Evolutionary conservation across 1,140 invertebrate genomes (phyloP), one percentile per base, ranked within the genome.

Genomic region (Notospermus geniculatus): DNA sequence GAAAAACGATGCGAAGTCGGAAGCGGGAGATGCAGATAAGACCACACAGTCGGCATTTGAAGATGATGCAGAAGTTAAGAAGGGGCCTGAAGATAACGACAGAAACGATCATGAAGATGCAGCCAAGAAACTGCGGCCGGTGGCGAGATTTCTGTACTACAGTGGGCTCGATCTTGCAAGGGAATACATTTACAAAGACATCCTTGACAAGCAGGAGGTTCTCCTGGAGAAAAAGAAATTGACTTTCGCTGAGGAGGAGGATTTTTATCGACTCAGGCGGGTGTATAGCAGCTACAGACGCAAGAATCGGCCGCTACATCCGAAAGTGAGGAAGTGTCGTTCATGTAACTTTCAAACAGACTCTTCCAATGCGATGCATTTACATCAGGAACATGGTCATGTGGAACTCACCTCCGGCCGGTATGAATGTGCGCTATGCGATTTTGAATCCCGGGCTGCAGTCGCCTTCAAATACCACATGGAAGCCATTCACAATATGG

Each of bases 271-370:
- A 71, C 93, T 90, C 73, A 93, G 93, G 82, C 89, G 90, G 77
- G 92, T 91, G 60, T 76, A 77, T 54, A 66, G 66, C 43, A 71
- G 76, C 30, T 68, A 77, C 13, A 74, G 71, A 57, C 66, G 73
- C 25, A 77, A 76, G 75, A 95, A 96, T 76, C 87, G 89, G 71
- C 90, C 90, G 62, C 92, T 91, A 78, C 87, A 88, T 67, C 86
- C 90, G 73, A 84, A 86, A 64, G 84, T 89, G 75, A 90, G 90
- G 71, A 93, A 92, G 76, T 96, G 93, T 82, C 88, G 92, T 74
- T 89, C 89, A 73, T 98, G 94, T 83, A 91, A 85, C 77, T 98
- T 96, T 83, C 92, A 92, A 80, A 92, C 92, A 0, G 93, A 97
- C 80, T 96, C 93, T 15, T 80, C 84, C 0, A 81, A 94, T 65